These are phyloP conservation scores for Tinamus major DNA, from an alignment of 2,797 vertebrate species.

Conservation along the genomic window DNA sequence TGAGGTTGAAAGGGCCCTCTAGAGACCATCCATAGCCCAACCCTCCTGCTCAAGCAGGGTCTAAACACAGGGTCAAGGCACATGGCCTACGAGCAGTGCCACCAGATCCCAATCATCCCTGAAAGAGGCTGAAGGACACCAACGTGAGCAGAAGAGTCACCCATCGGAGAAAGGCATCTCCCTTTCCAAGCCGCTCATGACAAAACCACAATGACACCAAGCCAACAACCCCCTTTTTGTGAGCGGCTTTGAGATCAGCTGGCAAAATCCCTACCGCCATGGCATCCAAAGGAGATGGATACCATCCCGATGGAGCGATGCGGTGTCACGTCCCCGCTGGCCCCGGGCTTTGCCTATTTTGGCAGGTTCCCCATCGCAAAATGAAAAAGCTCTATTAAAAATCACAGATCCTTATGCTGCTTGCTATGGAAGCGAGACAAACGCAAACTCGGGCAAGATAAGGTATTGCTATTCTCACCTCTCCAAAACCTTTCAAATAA, in stretches of 20 bases:
- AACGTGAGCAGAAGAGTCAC: not conserved
- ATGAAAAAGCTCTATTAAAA: not conserved
- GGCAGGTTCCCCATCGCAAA: not conserved
- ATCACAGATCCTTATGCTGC: not conserved
- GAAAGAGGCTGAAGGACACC: not conserved
- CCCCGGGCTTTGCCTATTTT: not conserved
- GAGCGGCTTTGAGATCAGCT: not conserved
- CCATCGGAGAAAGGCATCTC: not conserved
- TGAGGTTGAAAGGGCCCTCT: too few species aligned
- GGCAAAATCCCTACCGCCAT: not conserved
- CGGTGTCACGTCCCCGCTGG: fast-evolving
- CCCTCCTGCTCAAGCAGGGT: too few species aligned
- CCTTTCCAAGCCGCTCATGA: not conserved
- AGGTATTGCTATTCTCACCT: not conserved
- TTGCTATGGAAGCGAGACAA: fast-evolving
- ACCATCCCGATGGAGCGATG: not conserved
- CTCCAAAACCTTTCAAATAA: constrained; percentile 48
- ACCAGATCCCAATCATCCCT: not conserved
- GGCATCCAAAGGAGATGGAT: too few species aligned
- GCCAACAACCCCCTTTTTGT: fast-evolving
- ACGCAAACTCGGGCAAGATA: not conserved
- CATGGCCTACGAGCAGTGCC: not conserved
- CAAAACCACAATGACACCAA: not conserved
- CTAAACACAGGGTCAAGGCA: too few species aligned
- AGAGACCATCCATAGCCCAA: too few species aligned